Evolutionary conservation across 2,797 vertebrate genomes (phyloP).

Genomic region (Brotogeris chrysoptera): DNA sequence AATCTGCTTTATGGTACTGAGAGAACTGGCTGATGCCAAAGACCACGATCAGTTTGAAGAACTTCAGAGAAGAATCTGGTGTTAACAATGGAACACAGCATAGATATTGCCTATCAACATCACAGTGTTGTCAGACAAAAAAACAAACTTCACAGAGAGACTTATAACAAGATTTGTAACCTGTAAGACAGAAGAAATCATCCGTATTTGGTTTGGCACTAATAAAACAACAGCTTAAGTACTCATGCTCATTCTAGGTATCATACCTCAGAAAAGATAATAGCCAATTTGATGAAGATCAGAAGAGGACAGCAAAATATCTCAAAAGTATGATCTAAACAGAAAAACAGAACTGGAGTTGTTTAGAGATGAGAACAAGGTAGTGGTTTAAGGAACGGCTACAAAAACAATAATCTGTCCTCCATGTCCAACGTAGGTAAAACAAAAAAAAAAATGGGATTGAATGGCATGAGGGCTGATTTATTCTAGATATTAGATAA

Average conservation of each 20-base stretch:
- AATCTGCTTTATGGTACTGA: neutral
- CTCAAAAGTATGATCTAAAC: neutral
- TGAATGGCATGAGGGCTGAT: neutral
- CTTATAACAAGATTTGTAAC: neutral
- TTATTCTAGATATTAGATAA: neutral
- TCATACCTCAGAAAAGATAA: neutral
- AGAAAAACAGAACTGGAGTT: neutral
- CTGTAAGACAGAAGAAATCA: neutral
- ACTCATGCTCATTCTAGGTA: neutral
- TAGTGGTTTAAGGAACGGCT: neutral
- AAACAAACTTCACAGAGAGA: neutral
- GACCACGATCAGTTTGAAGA: neutral
- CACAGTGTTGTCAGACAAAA: neutral
- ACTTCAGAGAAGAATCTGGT: neutral
- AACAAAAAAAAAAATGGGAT: neutral
- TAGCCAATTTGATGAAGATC: neutral
- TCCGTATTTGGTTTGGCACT: neutral
- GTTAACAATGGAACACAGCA: neutral
- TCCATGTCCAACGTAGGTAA: neutral
- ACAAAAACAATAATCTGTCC: neutral
- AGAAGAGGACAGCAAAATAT: neutral
- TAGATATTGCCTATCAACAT: neutral
- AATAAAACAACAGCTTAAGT: neutral
- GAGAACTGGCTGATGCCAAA: neutral
- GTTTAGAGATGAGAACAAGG: neutral